Conservation (phyloP, 2,797 vertebrate species). For the Scolopax rusticola region DNA sequence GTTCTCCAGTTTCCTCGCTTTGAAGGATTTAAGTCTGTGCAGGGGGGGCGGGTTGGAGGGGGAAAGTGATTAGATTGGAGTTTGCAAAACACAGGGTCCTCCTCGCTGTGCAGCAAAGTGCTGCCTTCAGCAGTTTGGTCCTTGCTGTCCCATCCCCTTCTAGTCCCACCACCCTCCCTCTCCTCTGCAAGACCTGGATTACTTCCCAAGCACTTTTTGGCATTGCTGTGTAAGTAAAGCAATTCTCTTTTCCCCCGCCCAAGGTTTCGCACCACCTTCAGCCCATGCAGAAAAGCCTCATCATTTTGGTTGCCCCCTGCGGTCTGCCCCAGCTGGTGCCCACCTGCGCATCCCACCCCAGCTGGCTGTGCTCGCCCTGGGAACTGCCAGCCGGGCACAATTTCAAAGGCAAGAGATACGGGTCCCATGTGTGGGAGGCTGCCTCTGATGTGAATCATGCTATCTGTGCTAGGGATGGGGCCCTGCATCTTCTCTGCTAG, state of each 20-base stretch:
- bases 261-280: background rate
- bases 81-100: slow-evolving; percentile 32
- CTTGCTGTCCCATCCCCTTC: background rate
- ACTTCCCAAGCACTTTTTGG: background rate
- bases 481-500: background rate
- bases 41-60: background rate
- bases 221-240: accelerated
- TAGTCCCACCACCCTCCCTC: background rate
- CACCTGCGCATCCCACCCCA: background rate
- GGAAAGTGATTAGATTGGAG: slow-evolving; percentile 2
- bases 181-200: background rate
- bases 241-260: background rate
- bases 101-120: background rate
- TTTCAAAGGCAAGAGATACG: background rate
- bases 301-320: background rate
- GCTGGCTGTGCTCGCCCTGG: background rate
- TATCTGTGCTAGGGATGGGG: slow-evolving; percentile 4
- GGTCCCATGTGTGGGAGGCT: slow-evolving; percentile 17
- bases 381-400: slow-evolving; percentile 1
- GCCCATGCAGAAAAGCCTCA: background rate
- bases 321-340: background rate
- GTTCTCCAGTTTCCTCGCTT: slow-evolving; percentile 66
- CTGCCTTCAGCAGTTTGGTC: slow-evolving; percentile 54
- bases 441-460: slow-evolving; percentile 34
- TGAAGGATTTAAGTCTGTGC: slow-evolving; percentile 58